Evolutionary conservation across 2,888 invertebrate genomes (phyloP).

Genomic region (Acrocyrtus sp.): DNA sequence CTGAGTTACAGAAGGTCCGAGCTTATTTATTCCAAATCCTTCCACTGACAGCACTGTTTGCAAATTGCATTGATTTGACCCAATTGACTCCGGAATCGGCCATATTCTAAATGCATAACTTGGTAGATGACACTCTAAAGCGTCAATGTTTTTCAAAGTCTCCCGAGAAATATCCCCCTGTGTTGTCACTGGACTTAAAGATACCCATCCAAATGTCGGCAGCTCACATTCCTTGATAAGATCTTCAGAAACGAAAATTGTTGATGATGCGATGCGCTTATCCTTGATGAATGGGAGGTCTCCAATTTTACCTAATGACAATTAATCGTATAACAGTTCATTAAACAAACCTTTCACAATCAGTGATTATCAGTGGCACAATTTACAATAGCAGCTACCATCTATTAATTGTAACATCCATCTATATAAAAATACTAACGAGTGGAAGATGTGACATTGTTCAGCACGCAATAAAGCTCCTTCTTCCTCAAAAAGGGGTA

Average conservation of each 20-base stretch:
- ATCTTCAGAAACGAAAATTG: constrained; percentile 56
- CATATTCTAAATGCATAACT: constrained; percentile 52
- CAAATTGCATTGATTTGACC: constrained; percentile 18
- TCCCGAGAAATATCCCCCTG: not conserved
- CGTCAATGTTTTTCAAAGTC: not conserved
- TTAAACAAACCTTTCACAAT: not conserved
- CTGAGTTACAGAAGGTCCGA: constrained; percentile 5
- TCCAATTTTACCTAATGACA: constrained; percentile 48
- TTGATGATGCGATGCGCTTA: constrained; percentile 44
- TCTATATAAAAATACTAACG: constrained; percentile 36
- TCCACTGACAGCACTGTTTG: constrained; percentile 33
- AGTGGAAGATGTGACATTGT: constrained; percentile 44
- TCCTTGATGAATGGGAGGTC: constrained; percentile 55
- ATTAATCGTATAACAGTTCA: not conserved
- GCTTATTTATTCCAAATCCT: constrained; percentile 32
- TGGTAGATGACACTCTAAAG: constrained; percentile 19
- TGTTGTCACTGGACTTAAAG: constrained; percentile 20
- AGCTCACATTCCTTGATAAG: constrained; percentile 58
- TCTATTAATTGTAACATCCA: not conserved
- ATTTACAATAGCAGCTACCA: not conserved
- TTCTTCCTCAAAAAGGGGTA: constrained; percentile 47
- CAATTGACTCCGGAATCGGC: constrained; percentile 54
- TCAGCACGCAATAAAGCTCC: constrained; percentile 23
- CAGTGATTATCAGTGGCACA: not conserved
- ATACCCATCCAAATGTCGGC: constrained; percentile 56